Conservation (phyloP, 2,797 vertebrate genomes). For the Danio aesculapii region DNA sequence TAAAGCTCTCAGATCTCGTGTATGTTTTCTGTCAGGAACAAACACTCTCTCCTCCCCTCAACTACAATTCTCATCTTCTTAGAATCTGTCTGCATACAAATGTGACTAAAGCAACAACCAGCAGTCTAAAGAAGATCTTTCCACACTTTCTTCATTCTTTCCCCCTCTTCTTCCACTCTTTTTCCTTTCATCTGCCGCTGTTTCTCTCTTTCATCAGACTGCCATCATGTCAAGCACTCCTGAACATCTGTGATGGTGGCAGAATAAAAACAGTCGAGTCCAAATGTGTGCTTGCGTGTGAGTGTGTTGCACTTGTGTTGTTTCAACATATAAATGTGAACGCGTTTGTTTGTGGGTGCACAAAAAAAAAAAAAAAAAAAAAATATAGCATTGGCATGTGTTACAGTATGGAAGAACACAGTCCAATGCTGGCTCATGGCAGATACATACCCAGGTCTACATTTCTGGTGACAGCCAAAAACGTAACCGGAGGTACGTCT, state of each 20-base stretch:
- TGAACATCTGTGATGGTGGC: conserved; percentile 44
- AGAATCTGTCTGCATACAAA: conserved; percentile 3
- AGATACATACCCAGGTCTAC: no score
- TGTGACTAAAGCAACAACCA: background rate
- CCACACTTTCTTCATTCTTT: background rate
- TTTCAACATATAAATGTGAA: conserved; percentile 37
- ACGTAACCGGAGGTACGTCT: no score
- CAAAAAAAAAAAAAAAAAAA: background rate
- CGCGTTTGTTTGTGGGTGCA: conserved; percentile 38
- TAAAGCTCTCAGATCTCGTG: background rate
- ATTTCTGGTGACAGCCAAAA: no score
- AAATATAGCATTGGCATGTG: conserved; percentile 14
- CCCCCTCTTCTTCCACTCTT: background rate
- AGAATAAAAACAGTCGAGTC: conserved; percentile 28
- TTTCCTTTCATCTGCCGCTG: conserved; percentile 44
- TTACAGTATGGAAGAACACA: no score
- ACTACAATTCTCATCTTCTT: background rate
- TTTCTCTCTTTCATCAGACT: conserved; percentile 40
- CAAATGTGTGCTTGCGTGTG: background rate
- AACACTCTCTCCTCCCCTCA: background rate
- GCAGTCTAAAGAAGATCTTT: conserved; percentile 6
- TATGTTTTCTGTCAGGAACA: background rate
- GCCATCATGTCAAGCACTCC: conserved; percentile 41
- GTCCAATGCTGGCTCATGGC: no score
- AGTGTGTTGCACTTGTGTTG: background rate